These are phyloP conservation scores for Teleogryllus oceanicus DNA, from an alignment of 2,888 invertebrate species.

Conservation along the genomic window DNA sequence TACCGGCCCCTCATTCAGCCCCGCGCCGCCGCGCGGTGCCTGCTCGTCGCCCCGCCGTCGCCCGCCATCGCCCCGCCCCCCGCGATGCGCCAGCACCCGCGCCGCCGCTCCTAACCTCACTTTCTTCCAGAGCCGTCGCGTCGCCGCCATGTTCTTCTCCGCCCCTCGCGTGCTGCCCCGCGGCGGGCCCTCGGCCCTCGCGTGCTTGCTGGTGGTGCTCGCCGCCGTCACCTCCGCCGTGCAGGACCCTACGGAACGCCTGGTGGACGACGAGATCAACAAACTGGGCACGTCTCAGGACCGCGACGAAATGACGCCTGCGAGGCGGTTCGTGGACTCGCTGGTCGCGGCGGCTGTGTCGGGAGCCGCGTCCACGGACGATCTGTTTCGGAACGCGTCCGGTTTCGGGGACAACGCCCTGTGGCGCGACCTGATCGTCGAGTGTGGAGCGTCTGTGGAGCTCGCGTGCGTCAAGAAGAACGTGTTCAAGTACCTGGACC, in stretches of 20 bases:
- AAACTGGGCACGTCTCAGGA: conserved; percentile 21
- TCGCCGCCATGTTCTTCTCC: too few species aligned
- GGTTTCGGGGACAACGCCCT: conserved; percentile 56
- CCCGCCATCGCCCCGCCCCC: not conserved
- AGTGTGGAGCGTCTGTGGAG: conserved; percentile 64
- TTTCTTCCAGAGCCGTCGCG: too few species aligned
- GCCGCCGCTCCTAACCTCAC: not conserved
- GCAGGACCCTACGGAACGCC: not conserved
- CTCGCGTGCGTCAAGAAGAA: conserved; percentile 74
- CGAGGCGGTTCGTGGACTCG: not conserved
- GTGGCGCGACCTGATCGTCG: conserved; percentile 69
- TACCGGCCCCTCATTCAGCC: not conserved
- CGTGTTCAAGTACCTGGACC: conserved; percentile 68
- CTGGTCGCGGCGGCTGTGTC: conserved; percentile 12
- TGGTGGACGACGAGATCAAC: conserved; percentile 28
- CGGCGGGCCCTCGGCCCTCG: not conserved
- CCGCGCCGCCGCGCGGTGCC: not conserved
- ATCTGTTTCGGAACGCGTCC: too few species aligned
- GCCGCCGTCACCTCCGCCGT: not conserved
- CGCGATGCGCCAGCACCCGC: not conserved
- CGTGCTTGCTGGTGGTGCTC: not conserved
- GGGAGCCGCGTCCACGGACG: not conserved
- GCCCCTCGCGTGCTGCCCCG: too few species aligned
- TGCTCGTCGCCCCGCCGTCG: not conserved
- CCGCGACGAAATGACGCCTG: not conserved